Percentiles rank a stretch among this genome's conserved stretches.
phyloP scores from a whole-genome alignment of 2,113 vertebrate species.

The Leiothrix lutea region DNA sequence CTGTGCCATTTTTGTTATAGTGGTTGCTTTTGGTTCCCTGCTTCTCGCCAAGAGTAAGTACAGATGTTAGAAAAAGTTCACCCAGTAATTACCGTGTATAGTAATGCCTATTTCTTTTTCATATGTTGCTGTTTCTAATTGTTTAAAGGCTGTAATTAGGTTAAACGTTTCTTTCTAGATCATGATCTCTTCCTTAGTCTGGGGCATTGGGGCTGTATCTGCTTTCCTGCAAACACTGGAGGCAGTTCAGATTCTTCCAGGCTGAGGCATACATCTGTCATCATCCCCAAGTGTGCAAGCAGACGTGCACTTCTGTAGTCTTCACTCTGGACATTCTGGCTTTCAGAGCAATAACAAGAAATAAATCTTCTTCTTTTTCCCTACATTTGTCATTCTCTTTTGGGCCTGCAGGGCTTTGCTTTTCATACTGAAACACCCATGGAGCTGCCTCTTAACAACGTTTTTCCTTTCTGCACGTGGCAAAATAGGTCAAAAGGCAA shows the following conservation, averaged over 20 bases:
- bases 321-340: background rate
- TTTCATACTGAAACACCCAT: background rate
- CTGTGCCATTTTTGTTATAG: slow-evolving; percentile 88
- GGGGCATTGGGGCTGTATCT: background rate
- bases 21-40: slow-evolving; percentile 85
- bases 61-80: slow-evolving; percentile 48
- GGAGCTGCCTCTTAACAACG: background rate
- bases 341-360: slow-evolving; percentile 1
- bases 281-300: background rate
- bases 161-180: slow-evolving; percentile 47
- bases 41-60: slow-evolving; percentile 85
- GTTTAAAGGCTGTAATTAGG: slow-evolving; percentile 46
- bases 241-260: background rate
- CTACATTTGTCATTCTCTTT: background rate
- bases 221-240: slow-evolving; percentile 1
- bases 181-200: slow-evolving; percentile 20
- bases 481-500: slow-evolving; percentile 12
- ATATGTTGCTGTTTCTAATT: slow-evolving; percentile 30
- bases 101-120: slow-evolving; percentile 42
- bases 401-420: background rate
- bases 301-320: background rate
- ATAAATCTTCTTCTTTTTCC: background rate
- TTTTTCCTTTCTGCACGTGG: background rate
- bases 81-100: slow-evolving; percentile 35
- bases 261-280: background rate